A percentile compares a stretch with the other conserved stretches of the same genome.
phyloP scores from a whole-genome alignment of 2,888 invertebrate genomes.

The Leucophenga maculata region DNA sequence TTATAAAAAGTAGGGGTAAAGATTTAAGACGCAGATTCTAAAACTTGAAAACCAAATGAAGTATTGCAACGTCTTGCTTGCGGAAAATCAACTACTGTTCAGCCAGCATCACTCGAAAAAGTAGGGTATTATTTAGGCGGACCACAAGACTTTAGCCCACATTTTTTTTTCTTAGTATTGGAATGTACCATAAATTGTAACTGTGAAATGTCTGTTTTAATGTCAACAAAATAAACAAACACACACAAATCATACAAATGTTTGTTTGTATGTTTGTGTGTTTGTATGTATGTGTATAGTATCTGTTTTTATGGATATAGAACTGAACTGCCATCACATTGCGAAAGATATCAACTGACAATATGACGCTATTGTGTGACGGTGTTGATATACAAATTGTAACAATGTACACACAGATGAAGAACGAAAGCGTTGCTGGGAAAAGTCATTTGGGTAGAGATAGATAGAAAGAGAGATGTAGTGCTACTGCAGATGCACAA shows the following conservation, averaged over 20 bases:
- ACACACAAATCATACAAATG: slow-evolving; percentile 2
- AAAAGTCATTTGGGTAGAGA: too few relatives aligned
- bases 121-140: too few relatives aligned
- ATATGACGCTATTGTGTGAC: slow-evolving; percentile 30
- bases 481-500: too few relatives aligned
- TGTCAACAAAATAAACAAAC: slow-evolving; percentile 20
- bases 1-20: too few relatives aligned
- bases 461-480: too few relatives aligned
- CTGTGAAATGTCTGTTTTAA: slow-evolving; percentile 25
- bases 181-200: background rate
- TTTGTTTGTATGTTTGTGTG: slow-evolving; percentile 5
- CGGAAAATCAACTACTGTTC: too few relatives aligned
- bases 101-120: too few relatives aligned
- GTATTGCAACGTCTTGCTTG: too few relatives aligned
- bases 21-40: too few relatives aligned
- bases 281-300: slow-evolving; percentile 17
- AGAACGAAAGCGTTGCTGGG: background rate
- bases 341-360: slow-evolving; percentile 28
- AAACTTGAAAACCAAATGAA: too few relatives aligned
- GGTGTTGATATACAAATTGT: slow-evolving; percentile 61
- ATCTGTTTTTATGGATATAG: slow-evolving; percentile 29
- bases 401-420: slow-evolving; percentile 39
- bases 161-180: background rate
- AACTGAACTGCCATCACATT: slow-evolving; percentile 20
- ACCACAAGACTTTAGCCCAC: too few relatives aligned